A percentile compares a stretch with the other conserved stretches of the same genome.
phyloP scores from a whole-genome alignment of 2,113 vertebrate genomes.

The Pseudonaja textilis region DNA sequence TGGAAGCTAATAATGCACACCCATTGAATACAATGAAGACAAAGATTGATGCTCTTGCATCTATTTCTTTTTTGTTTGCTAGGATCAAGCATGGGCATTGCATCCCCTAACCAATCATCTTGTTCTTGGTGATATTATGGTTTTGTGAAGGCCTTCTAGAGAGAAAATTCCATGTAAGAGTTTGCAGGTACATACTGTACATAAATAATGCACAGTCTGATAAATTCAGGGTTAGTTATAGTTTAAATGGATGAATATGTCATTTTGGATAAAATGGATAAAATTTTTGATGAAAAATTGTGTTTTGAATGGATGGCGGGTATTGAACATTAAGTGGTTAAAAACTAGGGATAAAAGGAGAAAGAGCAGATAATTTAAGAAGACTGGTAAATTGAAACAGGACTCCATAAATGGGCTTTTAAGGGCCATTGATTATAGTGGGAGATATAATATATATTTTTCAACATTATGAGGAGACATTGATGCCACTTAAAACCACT shows the following conservation, averaged over 20 bases:
- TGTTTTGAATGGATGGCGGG: background rate
- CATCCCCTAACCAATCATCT: background rate
- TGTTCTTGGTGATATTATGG: background rate
- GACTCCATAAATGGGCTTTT: background rate
- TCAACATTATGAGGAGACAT: background rate
- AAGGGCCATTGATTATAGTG: background rate
- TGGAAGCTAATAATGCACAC: background rate
- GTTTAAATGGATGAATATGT: background rate
- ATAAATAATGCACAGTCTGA: background rate
- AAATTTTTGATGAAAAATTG: background rate
- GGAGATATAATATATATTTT: background rate
- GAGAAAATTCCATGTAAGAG: background rate
- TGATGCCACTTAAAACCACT: background rate
- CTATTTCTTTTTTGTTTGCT: background rate
- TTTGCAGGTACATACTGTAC: background rate
- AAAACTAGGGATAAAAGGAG: background rate
- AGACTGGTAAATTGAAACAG: background rate
- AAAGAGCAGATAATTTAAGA: background rate
- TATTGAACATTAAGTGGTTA: background rate
- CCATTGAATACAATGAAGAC: background rate
- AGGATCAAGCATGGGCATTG: background rate
- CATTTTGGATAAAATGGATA: background rate
- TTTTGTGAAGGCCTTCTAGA: background rate
- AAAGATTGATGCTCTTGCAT: background rate
- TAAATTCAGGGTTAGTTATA: background rate